phyloP scores from a whole-genome alignment of 2,113 vertebrate genomes.

The Oophaga pumilio region DNA sequence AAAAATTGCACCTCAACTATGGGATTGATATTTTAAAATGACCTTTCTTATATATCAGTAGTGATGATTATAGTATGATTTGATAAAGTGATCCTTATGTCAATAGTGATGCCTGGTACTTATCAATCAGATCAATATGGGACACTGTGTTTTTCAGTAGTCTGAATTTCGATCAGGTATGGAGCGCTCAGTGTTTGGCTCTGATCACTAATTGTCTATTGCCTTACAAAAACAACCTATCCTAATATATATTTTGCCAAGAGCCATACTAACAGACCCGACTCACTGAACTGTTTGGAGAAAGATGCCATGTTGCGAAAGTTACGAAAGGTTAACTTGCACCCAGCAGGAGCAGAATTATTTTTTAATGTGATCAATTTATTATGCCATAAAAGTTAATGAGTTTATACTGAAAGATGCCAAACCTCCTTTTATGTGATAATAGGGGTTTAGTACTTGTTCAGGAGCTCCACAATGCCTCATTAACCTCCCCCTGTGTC shows the following conservation, averaged over 20 bases:
- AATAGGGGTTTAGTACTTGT: slow-evolving; percentile 75
- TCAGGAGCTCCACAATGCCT: slow-evolving; percentile 63
- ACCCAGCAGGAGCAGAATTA: slow-evolving; percentile 72
- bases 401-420: slow-evolving; percentile 81
- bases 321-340: slow-evolving; percentile 64
- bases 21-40: neutral
- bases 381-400: slow-evolving; percentile 84
- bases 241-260: slow-evolving; percentile 18
- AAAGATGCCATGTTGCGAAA: neutral
- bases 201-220: slow-evolving; percentile 20
- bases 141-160: neutral
- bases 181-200: neutral
- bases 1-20: neutral
- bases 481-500: slow-evolving; percentile 66
- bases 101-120: neutral
- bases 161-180: neutral
- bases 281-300: slow-evolving; percentile 15
- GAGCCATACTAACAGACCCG: slow-evolving; percentile 29
- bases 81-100: neutral
- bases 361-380: slow-evolving; percentile 81
- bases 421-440: slow-evolving; percentile 76
- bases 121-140: neutral
- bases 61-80: neutral
- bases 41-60: neutral
- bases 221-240: slow-evolving; percentile 32